These are phyloP conservation scores for Drosophila robusta DNA, from an alignment of 2,888 invertebrate species.

Conservation along the genomic window DNA sequence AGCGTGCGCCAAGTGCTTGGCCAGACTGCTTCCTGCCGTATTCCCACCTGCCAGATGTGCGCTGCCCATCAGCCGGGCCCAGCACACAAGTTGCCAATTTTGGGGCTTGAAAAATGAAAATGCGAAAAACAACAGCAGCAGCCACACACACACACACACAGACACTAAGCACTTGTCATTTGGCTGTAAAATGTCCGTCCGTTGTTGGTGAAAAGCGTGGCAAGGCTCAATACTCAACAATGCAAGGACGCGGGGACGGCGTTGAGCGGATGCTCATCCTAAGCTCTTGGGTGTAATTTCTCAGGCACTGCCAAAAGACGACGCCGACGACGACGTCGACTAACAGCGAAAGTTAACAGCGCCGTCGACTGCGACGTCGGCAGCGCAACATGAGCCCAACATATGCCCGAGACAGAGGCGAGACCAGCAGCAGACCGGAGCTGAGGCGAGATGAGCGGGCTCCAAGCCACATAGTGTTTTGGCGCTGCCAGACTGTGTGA, in stretches of 20 bases:
- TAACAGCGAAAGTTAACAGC: slow-evolving; percentile 64
- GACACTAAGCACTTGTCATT: slow-evolving; percentile 70
- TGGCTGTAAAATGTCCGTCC: slow-evolving; percentile 49
- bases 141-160: slow-evolving; percentile 24
- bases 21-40: slow-evolving; percentile 47
- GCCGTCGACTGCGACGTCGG: slow-evolving; percentile 26
- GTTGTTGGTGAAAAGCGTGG: slow-evolving; percentile 51
- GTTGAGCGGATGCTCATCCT: slow-evolving; percentile 41
- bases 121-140: slow-evolving; percentile 29
- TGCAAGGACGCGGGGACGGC: slow-evolving; percentile 8
- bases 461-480: slow-evolving; percentile 25
- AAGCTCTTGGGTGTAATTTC: slow-evolving; percentile 70
- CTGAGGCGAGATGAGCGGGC: slow-evolving; percentile 36
- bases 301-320: slow-evolving; percentile 46
- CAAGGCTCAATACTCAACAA: slow-evolving; percentile 56
- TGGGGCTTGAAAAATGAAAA: slow-evolving; percentile 54
- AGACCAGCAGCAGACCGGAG: too few species aligned
- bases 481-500: slow-evolving; percentile 79
- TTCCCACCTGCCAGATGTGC: slow-evolving; percentile 14
- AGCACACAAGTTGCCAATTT: slow-evolving; percentile 63
- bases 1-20: slow-evolving; percentile 72
- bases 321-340: slow-evolving; percentile 20
- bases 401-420: slow-evolving; percentile 33
- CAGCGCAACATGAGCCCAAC: slow-evolving; percentile 31
- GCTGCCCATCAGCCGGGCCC: slow-evolving; percentile 16